A percentile compares a stretch with the other conserved stretches of the same genome.
Conservation (phyloP, 1,140 invertebrate species). For the Microplitis demolitor region DNA sequence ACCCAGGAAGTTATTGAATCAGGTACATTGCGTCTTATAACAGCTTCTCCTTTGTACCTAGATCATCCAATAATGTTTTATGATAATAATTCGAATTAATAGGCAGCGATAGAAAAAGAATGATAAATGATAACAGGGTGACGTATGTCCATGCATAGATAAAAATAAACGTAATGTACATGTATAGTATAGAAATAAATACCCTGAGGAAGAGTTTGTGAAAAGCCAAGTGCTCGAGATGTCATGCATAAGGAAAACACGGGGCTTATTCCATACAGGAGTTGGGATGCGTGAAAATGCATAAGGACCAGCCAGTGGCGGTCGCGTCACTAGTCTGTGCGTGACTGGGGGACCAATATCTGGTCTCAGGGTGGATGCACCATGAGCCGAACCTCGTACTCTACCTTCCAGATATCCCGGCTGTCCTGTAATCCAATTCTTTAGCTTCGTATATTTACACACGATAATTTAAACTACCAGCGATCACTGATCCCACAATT, state of each 20-base stretch:
- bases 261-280: conserved; percentile 78
- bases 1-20: conserved; percentile 93
- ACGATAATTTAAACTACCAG: conserved; percentile 32
- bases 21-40: conserved; percentile 70
- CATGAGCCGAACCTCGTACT: conserved; percentile 57
- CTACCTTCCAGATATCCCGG: conserved; percentile 56
- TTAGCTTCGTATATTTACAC: conserved; percentile 15
- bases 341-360: conserved; percentile 61
- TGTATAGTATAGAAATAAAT: conserved; percentile 48
- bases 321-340: conserved; percentile 74
- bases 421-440: conserved; percentile 57
- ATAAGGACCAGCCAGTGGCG: conserved; percentile 84
- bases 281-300: conserved; percentile 86
- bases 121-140: not conserved
- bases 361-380: conserved; percentile 56
- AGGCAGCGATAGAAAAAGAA: not conserved
- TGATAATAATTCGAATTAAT: not conserved
- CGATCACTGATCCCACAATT: not conserved
- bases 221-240: conserved; percentile 84
- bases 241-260: conserved; percentile 76
- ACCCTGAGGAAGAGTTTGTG: conserved; percentile 79
- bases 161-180: not conserved
- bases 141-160: not conserved
- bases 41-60: conserved; percentile 65
- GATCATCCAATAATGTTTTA: not conserved